Conservation (phyloP, 2,888 invertebrate species). For the Anagyrus pseudococci region DNA sequence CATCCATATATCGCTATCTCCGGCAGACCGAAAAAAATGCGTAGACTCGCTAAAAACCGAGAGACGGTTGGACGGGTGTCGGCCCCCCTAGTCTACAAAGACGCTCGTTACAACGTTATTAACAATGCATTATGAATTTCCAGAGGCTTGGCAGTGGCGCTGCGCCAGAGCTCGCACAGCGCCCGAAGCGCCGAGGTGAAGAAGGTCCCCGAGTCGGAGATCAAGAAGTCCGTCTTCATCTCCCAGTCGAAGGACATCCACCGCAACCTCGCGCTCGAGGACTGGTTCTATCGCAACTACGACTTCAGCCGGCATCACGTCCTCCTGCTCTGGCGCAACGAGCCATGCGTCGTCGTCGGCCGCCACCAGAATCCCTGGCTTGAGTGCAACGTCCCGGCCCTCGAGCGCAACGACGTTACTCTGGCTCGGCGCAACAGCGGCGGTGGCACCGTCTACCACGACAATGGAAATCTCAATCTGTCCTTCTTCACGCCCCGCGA, state of each 20-base stretch:
- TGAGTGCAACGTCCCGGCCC: slow-evolving; percentile 80
- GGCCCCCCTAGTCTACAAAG: too few species aligned
- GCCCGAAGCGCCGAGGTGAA: slow-evolving; percentile 2
- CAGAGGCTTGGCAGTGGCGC: not conserved
- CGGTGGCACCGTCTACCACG: slow-evolving; percentile 96
- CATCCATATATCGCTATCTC: too few species aligned
- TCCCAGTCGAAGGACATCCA: slow-evolving; percentile 91
- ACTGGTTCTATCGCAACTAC: slow-evolving; percentile 91
- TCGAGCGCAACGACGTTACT: slow-evolving; percentile 72
- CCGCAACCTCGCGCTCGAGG: slow-evolving; percentile 93
- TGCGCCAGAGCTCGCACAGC: too few species aligned
- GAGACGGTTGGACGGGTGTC: too few species aligned
- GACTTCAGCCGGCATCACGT: slow-evolving; percentile 84
- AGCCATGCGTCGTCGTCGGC: slow-evolving; percentile 94
- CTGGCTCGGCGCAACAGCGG: slow-evolving; percentile 93
- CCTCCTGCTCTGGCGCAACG: slow-evolving; percentile 90
- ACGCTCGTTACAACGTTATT: not conserved
- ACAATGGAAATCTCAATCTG: slow-evolving; percentile 90
- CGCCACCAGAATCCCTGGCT: slow-evolving; percentile 96
- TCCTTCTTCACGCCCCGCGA: slow-evolving; percentile 88
- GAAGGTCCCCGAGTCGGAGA: slow-evolving; percentile 61
- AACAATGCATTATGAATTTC: not conserved
- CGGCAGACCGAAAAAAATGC: too few species aligned
- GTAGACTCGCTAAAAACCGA: too few species aligned
- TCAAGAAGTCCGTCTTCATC: slow-evolving; percentile 87